These are phyloP conservation scores for Polyodon spathula DNA, from an alignment of 2,113 vertebrate species.

Conservation along the genomic window DNA sequence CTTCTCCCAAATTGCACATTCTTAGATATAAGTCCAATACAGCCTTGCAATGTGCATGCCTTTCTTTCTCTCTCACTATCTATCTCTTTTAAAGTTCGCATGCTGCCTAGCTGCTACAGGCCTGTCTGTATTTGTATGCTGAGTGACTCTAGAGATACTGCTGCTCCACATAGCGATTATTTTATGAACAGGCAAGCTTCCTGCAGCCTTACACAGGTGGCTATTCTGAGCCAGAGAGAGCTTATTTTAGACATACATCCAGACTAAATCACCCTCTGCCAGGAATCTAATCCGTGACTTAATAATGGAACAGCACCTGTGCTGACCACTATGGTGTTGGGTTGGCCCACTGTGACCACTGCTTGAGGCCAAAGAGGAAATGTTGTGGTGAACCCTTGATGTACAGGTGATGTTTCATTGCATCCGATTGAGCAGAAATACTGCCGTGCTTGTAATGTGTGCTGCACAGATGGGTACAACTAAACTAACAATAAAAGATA, in stretches of 20 bases:
- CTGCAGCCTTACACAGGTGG: conserved; percentile 23
- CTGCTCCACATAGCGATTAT: conserved; percentile 14
- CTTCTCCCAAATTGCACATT: no score
- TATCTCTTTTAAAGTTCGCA: no score
- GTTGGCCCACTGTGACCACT: not conserved
- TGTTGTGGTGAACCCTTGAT: not conserved
- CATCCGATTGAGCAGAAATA: conserved; percentile 17
- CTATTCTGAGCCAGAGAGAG: conserved; percentile 22
- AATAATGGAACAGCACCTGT: conserved; percentile 29
- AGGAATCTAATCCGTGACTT: not conserved
- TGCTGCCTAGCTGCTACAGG: no score
- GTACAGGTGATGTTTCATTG: not conserved
- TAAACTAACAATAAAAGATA: not conserved
- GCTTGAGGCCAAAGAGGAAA: conserved; percentile 6
- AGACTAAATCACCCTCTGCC: not conserved
- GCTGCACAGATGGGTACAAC: conserved; percentile 12
- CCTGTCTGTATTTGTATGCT: not conserved
- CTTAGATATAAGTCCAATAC: no score
- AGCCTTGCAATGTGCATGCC: no score
- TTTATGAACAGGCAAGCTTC: conserved; percentile 13
- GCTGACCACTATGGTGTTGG: conserved; percentile 7
- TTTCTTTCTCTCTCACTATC: no score
- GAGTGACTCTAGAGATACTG: not conserved
- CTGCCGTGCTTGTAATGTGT: conserved; percentile 1
- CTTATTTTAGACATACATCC: conserved; percentile 27